Percentiles rank a stretch among this genome's conserved stretches.
Evolutionary conservation across 2,888 invertebrate genomes (phyloP).

Genomic region (Prosopocoilus inquinatus): DNA sequence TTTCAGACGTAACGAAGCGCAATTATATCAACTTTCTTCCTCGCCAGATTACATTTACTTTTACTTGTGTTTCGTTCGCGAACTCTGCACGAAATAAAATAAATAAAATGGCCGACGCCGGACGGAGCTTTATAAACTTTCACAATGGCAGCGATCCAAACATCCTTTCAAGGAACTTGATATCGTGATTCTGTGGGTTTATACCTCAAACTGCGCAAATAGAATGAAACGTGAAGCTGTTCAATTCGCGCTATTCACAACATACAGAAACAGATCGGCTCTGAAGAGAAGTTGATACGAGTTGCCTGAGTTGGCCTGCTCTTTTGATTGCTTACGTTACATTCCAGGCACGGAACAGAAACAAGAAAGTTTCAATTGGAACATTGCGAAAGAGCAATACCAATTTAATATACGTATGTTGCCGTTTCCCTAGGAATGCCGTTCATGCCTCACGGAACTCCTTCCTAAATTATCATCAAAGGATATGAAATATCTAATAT

Average conservation of each 20-base stretch:
- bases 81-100: no score
- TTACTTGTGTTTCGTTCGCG: no score
- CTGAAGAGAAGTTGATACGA: constrained; percentile 37
- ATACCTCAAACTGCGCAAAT: constrained; percentile 37
- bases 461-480: neutral
- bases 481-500: neutral
- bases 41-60: no score
- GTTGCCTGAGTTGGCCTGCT: constrained; percentile 29
- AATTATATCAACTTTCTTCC: no score
- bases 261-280: constrained; percentile 32
- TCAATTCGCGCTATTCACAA: constrained; percentile 36
- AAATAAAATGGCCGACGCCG: neutral
- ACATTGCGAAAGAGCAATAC: constrained; percentile 37
- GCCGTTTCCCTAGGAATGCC: neutral
- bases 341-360: constrained; percentile 38
- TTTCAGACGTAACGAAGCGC: no score
- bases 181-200: constrained; percentile 36
- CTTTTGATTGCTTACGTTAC: constrained; percentile 35
- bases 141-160: constrained; percentile 32
- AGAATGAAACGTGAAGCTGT: constrained; percentile 35
- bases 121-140: constrained; percentile 23
- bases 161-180: constrained; percentile 35
- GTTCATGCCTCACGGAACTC: neutral
- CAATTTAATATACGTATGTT: constrained; percentile 33
- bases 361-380: constrained; percentile 41